Base-by-base conservation (phyloP, 2,113 vertebrate species). In the Eurystomus gularis region DNA sequence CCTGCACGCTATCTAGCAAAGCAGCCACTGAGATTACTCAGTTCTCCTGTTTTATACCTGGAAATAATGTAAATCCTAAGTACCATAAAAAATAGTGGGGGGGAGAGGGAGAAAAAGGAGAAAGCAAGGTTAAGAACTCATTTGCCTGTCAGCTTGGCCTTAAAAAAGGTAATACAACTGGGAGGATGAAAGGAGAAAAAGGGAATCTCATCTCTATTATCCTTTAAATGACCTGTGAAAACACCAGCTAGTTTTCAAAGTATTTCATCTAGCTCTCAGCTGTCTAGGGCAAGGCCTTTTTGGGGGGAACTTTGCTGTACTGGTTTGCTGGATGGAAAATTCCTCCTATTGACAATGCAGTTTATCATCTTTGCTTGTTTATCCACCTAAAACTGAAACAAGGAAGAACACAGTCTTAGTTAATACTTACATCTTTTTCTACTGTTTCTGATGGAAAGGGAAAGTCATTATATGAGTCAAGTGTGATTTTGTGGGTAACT, bases 91-190 rank as follows among this genome's bases (percentile, higher is more conserved):
- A 24, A 7, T 12, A 5, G 3, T 2, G 3, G 15, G 2, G 2
- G 2, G 3, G 2, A 3, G 0, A 3, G 0, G 11, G 5, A 23
- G 4, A 28, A 33, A 73, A 86, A 58, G 4, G 7, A 68, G n/a
- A 18, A 3, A 77, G 9, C 40, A 49, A 52, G 31, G 11, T 39
- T 75, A 78, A 78, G 52, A 83, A 78, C 37, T 57, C 5, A 35
- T 71, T 79, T 87, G 10, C 19, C 21, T 75, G 17, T 51, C 52
- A 58, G 6, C 9, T 17, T 79, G 42, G 11, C 13, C 42, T 35
- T 68, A 39, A 64, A 81, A 20, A 89, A 62, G 64, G 9, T 24
- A 68, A 76, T 6, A 25, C 4, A 64, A 91, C 64, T 0, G 1
- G 29, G 9, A 72, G 33, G 13, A 68, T 25, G 37, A 69, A 79